These are phyloP conservation scores for Brassicogethes aeneus DNA, from an alignment of 2,888 invertebrate species.

Conservation along the genomic window DNA sequence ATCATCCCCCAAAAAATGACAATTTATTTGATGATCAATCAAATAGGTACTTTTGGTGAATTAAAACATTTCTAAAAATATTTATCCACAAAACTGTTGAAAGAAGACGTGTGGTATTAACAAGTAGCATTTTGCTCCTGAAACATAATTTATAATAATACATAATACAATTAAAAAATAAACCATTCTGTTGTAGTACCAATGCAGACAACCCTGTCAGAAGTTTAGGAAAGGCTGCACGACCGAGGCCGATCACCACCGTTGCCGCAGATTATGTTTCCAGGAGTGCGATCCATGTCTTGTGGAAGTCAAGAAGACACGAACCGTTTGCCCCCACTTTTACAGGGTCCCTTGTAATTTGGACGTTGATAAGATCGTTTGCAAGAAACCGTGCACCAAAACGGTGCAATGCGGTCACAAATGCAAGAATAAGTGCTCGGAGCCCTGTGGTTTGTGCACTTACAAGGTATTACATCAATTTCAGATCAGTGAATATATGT, in stretches of 20 bases:
- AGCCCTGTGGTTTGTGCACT: slow-evolving; percentile 43
- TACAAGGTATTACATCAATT: no score
- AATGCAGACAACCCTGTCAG: slow-evolving; percentile 43
- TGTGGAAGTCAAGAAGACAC: slow-evolving; percentile 40
- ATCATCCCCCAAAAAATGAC: no score
- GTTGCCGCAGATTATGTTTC: slow-evolving; percentile 38
- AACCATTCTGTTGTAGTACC: slow-evolving; percentile 40
- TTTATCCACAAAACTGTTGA: no score
- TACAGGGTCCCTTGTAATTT: slow-evolving; percentile 37
- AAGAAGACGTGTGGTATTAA: no score
- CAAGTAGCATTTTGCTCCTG: no score
- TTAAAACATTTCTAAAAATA: no score
- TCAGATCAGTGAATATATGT: no score
- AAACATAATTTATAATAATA: neutral
- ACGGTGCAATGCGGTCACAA: slow-evolving; percentile 43
- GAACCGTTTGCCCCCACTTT: slow-evolving; percentile 44
- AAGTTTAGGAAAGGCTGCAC: slow-evolving; percentile 42
- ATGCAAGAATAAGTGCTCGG: slow-evolving; percentile 44
- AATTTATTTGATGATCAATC: no score
- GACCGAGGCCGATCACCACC: slow-evolving; percentile 15
- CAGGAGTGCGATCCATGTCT: slow-evolving; percentile 45
- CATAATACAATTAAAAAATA: neutral
- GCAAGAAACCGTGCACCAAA: slow-evolving; percentile 43
- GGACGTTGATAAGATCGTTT: slow-evolving; percentile 38
- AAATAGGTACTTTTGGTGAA: no score